Conservation (phyloP, 2,888 invertebrate genomes). For the Trissoscelio sp. region DNA sequence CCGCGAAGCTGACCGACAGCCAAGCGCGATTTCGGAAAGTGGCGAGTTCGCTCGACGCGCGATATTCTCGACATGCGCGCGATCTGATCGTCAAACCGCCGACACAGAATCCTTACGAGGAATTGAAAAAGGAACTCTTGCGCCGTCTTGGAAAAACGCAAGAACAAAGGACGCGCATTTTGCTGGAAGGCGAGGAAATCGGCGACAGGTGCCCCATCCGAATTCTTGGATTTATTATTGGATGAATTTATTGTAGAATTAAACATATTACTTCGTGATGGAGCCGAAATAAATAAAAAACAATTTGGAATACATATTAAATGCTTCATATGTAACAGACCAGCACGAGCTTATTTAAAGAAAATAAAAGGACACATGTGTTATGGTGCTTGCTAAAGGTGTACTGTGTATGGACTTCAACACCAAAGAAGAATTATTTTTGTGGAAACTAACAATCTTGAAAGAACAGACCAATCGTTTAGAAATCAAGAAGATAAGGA, state of each 20-base stretch:
- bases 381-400: conserved; percentile 63
- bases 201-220: too few relatives aligned
- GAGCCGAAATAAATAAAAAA: conserved; percentile 27
- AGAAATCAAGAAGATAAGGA: conserved; percentile 29
- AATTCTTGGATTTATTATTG: conserved; percentile 40
- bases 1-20: too few relatives aligned
- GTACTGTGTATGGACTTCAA: conserved; percentile 4
- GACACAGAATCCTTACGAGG: too few relatives aligned
- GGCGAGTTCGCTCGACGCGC: too few relatives aligned
- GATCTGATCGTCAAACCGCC: too few relatives aligned
- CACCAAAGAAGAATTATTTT: neutral
- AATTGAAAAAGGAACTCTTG: too few relatives aligned
- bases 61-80: too few relatives aligned
- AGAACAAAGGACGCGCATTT: too few relatives aligned
- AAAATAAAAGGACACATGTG: conserved; percentile 65
- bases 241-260: conserved; percentile 50
- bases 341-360: conserved; percentile 61
- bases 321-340: conserved; percentile 63
- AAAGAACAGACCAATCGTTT: conserved; percentile 39
- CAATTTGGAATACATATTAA: conserved; percentile 47
- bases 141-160: too few relatives aligned
- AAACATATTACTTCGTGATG: conserved; percentile 39
- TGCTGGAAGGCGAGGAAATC: too few relatives aligned
- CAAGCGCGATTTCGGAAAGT: too few relatives aligned
- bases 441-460: neutral